These are phyloP conservation scores for Styela plicata DNA, from an alignment of 23 tunicate genomes.

Conservation along the genomic window DNA sequence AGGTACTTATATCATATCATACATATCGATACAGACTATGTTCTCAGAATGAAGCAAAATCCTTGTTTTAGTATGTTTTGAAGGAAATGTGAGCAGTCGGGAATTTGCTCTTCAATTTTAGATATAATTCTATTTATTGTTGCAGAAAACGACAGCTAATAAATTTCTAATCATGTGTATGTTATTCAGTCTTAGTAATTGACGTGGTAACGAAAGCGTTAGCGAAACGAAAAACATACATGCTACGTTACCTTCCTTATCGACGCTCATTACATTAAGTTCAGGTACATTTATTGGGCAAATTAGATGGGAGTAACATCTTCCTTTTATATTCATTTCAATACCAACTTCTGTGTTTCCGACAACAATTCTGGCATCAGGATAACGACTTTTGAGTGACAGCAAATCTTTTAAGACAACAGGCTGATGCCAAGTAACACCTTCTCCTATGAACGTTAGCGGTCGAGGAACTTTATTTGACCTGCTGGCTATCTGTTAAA, in stretches of 20 bases:
- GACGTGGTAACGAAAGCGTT: too few relatives aligned
- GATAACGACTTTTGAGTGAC: constrained; percentile 46
- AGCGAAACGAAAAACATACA: too few relatives aligned
- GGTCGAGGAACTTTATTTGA: not conserved
- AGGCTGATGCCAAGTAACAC: constrained; percentile 94
- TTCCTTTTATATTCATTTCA: constrained; percentile 79
- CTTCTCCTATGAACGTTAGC: constrained; percentile 73
- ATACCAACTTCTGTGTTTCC: constrained; percentile 97
- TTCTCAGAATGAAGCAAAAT: too few relatives aligned
- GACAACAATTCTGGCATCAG: constrained; percentile 73
- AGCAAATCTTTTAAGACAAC: constrained; percentile 50
- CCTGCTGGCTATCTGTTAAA: not conserved
- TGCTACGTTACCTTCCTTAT: not conserved
- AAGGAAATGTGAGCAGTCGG: too few relatives aligned
- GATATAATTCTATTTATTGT: too few relatives aligned
- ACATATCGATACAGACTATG: too few relatives aligned
- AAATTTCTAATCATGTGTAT: too few relatives aligned
- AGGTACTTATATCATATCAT: too few relatives aligned
- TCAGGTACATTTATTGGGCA: constrained; percentile 48
- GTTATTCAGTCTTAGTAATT: too few relatives aligned
- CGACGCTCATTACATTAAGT: constrained; percentile 34
- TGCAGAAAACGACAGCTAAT: too few relatives aligned
- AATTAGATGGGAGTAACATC: constrained; percentile 35
- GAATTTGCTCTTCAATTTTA: too few relatives aligned
- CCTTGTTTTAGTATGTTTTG: too few relatives aligned